Conservation (phyloP, 2,113 vertebrate species). For the Trematomus loennbergii region DNA sequence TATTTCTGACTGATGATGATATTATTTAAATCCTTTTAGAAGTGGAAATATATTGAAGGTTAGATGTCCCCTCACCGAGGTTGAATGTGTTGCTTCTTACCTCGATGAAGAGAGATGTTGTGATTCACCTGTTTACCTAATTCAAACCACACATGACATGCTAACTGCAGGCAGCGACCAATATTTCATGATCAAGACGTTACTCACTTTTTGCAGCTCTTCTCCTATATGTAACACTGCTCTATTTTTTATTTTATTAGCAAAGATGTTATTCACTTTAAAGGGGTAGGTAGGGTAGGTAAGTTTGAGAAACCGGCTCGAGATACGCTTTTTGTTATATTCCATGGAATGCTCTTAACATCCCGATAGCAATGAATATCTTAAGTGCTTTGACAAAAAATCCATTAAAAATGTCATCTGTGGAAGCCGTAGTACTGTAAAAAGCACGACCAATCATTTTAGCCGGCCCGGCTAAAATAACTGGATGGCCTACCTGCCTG, state of each 20-base stretch:
- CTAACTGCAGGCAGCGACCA: neutral
- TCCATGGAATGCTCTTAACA: too few relatives aligned
- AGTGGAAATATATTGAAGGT: neutral
- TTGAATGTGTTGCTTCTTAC: neutral
- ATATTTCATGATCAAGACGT: constrained; percentile 2
- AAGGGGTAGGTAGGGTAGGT: too few relatives aligned
- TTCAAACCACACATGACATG: constrained; percentile 4
- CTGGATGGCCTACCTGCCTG: too few relatives aligned
- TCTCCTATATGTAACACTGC: neutral
- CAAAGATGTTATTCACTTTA: neutral
- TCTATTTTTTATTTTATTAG: neutral
- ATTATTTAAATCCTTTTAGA: neutral
- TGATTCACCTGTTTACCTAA: neutral
- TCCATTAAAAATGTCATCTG: too few relatives aligned
- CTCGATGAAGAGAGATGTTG: neutral
- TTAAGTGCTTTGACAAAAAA: too few relatives aligned
- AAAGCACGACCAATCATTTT: too few relatives aligned
- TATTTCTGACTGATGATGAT: neutral
- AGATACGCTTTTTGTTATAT: too few relatives aligned
- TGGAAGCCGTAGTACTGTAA: too few relatives aligned
- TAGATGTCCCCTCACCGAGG: neutral
- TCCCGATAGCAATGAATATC: too few relatives aligned
- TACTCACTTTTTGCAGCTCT: neutral
- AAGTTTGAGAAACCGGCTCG: too few relatives aligned
- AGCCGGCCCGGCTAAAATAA: too few relatives aligned